Percentiles rank a stretch among this genome's conserved stretches.
phyloP scores from a whole-genome alignment of 1,140 invertebrate genomes.

The Neomicropteryx cornuta region DNA sequence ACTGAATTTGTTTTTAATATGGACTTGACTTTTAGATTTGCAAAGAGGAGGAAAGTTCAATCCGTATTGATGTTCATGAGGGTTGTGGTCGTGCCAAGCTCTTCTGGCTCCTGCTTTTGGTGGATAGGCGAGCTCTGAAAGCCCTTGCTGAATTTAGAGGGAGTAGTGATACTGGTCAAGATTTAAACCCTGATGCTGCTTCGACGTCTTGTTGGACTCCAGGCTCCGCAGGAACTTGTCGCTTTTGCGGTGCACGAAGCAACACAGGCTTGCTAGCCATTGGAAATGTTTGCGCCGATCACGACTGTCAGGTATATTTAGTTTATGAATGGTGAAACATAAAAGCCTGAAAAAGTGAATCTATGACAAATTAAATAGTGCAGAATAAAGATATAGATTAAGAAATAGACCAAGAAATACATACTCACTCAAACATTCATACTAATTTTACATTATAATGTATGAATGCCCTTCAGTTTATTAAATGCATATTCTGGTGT shows the following conservation, averaged over 20 bases:
- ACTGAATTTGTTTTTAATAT: background rate
- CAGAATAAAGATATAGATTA: too few relatives aligned
- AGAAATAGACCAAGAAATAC: too few relatives aligned
- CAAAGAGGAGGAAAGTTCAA: conserved; percentile 91
- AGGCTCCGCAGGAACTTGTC: conserved; percentile 62
- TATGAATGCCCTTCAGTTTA: conserved; percentile 1
- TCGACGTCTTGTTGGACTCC: conserved; percentile 21
- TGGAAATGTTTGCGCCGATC: conserved; percentile 86
- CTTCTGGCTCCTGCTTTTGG: conserved; percentile 87
- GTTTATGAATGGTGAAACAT: conserved; percentile 3
- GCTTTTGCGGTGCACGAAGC: conserved; percentile 83
- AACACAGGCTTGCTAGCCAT: conserved; percentile 78
- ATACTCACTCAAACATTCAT: too few relatives aligned
- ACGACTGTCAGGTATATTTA: conserved; percentile 70
- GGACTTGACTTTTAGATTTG: conserved; percentile 49
- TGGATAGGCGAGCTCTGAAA: conserved; percentile 87
- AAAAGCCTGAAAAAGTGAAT: too few relatives aligned
- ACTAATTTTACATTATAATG: too few relatives aligned
- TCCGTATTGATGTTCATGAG: conserved; percentile 90
- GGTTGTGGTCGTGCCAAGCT: conserved; percentile 91
- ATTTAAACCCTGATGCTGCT: background rate
- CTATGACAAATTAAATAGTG: too few relatives aligned
- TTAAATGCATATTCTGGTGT: conserved; percentile 6
- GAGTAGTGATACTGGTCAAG: conserved; percentile 22
- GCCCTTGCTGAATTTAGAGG: conserved; percentile 89